These are phyloP conservation scores for Thera obeliscata DNA, from an alignment of 2,888 invertebrate genomes.

Conservation along the genomic window DNA sequence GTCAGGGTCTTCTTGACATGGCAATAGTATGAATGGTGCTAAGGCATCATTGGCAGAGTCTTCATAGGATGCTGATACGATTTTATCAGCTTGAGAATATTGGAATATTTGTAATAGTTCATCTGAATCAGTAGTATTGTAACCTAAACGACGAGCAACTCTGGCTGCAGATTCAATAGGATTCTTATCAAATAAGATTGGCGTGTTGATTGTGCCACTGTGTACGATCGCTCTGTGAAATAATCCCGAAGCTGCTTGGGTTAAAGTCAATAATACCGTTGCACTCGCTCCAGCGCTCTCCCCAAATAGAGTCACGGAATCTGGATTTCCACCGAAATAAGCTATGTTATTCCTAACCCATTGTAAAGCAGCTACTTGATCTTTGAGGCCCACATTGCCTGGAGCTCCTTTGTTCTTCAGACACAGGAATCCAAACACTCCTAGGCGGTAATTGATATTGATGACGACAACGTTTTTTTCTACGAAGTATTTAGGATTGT, in stretches of 20 bases:
- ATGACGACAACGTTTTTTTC: slow-evolving; percentile 51
- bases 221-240: slow-evolving; percentile 56
- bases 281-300: slow-evolving; percentile 19
- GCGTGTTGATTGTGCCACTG: slow-evolving; percentile 52
- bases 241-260: slow-evolving; percentile 51
- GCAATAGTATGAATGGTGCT: slow-evolving; percentile 43
- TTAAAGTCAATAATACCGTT: slow-evolving; percentile 44
- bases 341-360: slow-evolving; percentile 55
- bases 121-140: slow-evolving; percentile 45
- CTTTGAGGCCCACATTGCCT: slow-evolving; percentile 55
- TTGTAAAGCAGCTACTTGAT: slow-evolving; percentile 51
- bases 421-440: slow-evolving; percentile 53
- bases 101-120: slow-evolving; percentile 49
- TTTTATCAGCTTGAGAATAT: slow-evolving; percentile 46
- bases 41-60: slow-evolving; percentile 41
- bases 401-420: slow-evolving; percentile 49
- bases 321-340: slow-evolving; percentile 53
- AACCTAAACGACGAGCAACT: slow-evolving; percentile 45
- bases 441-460: slow-evolving; percentile 53
- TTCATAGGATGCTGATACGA: slow-evolving; percentile 43
- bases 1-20: slow-evolving; percentile 46
- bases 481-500: slow-evolving; percentile 52
- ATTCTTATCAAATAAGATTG: slow-evolving; percentile 44
- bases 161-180: slow-evolving; percentile 44
- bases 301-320: slow-evolving; percentile 44